Base-by-base conservation (phyloP, 2,888 invertebrate species). In the Pyralis farinalis region DNA sequence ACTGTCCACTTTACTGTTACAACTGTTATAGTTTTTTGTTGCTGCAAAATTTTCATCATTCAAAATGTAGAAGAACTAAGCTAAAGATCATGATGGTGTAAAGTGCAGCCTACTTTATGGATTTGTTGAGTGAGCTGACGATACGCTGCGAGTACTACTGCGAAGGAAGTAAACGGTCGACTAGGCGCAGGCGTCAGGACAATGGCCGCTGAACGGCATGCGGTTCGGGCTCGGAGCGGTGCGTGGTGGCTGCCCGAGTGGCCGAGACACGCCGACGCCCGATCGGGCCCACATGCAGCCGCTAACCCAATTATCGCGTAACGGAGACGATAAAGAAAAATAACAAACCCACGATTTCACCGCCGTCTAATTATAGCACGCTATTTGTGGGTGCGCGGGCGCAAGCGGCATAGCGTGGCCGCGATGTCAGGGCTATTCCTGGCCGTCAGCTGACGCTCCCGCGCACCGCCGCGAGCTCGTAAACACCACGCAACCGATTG, bases 311-410 rank as follows among this genome's bases (percentile, higher is more conserved):
- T 88, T 88, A 87, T 85, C 87, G 81, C 84, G 84, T 83, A 85
- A 85, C 86, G 78, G 83, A 84, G 78, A 83, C 86, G 86, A 84
- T 86, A 85, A 87, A 87, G 87, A 88, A 88, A 88, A 88, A 88
- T 87, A 88, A 87, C 87, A 87, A 88, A 87, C 88, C 88, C 88
- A 88, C 88, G 88, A 87, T 88, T 88, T 86, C 83, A 84, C 84
- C 75, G 86, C 55, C 71, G 71, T 84, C 87, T 88, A 88, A 87
- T 85, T 85, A 85, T 88, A 88, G 86, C 70, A 59, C 58, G 79
- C 85, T 87, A 87, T 88, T 87, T 86, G 86, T 72, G 85, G 72
- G 77, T 81, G 86, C 85, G 87, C 85, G 82, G 83, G 86, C 85
- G 86, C 83, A 77, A 63, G 79, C 81, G 76, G 84, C 86, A 84